phyloP scores from a whole-genome alignment of 2,888 invertebrate genomes.

The Cybosia mesomella region DNA sequence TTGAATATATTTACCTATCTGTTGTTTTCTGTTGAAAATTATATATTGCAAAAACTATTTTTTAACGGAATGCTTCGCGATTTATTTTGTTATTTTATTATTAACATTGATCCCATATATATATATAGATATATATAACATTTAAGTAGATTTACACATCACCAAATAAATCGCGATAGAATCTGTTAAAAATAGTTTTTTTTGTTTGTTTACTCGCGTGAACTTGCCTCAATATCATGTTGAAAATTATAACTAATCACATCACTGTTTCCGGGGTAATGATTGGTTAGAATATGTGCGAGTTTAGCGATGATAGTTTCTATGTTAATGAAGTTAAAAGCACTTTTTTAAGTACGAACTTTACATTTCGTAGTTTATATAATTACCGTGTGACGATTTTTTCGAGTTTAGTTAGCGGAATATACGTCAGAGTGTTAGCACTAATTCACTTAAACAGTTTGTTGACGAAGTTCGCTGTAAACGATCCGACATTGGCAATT shows the following conservation, averaged over 20 bases:
- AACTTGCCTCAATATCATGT: not conserved
- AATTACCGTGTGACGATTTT: not conserved
- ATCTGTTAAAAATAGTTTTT: not conserved
- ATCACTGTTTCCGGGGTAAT: not conserved
- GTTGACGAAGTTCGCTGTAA: not conserved
- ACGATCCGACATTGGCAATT: not conserved
- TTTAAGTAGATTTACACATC: no score
- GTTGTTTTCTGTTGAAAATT: no score
- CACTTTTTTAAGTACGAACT: not conserved
- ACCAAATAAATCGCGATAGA: not conserved
- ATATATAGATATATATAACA: no score
- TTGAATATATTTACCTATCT: no score
- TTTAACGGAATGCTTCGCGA: not conserved
- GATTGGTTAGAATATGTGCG: not conserved
- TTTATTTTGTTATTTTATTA: not conserved
- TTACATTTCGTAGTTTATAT: not conserved
- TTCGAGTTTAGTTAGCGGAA: not conserved
- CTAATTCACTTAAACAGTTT: not conserved
- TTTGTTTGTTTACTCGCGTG: not conserved
- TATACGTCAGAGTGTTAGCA: not conserved
- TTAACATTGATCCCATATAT: not conserved
- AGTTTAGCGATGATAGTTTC: not conserved
- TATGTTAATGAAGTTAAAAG: not conserved
- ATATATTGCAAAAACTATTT: no score
- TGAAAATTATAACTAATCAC: not conserved